Base-by-base conservation (phyloP, 2,113 vertebrate species). In the Prionailurus bengalensis region DNA sequence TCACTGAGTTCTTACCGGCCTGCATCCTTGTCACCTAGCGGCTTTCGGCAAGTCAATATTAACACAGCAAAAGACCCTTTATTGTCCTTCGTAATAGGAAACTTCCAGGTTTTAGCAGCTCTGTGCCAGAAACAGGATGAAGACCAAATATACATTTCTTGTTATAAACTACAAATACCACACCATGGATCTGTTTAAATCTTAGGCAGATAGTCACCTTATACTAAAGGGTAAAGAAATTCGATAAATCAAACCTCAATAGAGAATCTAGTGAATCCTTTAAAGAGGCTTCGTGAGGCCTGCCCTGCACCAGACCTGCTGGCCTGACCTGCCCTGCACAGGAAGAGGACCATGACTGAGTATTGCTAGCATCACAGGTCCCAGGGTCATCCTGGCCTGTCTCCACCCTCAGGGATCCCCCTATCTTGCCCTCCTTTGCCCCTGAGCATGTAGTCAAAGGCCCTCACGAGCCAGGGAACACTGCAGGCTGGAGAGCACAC, bases 401-500 rank as follows among this genome's bases (percentile, higher is more conserved):
- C 29, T 82, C n/a, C 58, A 92, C 53, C 29, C 12, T 55, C 36
- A 21, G 53, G 12, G 12, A 5, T 25, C 25, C 23, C 23, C 51
- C 39, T n/a, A 7, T n/a, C 55, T 53, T 31, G 36, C 31, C 27
- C 42, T 79, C 42, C 33, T 58, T 27, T 29, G 55, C 27, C 39
- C 39, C 88, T 25, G 39, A 33, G 14, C 27, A 71, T 6, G 39
- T 42, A 53, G n/a, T n/a, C 66, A 48, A 73, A 31, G n/a, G 61
- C 5, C 36, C 6, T 90, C 61, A n/a, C 61, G 99, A 89, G 98
- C 91, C 0, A 98, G 98, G 0, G 98, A 99, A 5, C 99, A 98
- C 51, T 99, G 99, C 29, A 99, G 99, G 19, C 99, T 99, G 45
- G 99, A 99, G 7, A 99, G 98, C 97, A 99, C 98, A 5, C 98